phyloP scores from a whole-genome alignment of 2,888 invertebrate species.

The Metallyticus violacea region DNA sequence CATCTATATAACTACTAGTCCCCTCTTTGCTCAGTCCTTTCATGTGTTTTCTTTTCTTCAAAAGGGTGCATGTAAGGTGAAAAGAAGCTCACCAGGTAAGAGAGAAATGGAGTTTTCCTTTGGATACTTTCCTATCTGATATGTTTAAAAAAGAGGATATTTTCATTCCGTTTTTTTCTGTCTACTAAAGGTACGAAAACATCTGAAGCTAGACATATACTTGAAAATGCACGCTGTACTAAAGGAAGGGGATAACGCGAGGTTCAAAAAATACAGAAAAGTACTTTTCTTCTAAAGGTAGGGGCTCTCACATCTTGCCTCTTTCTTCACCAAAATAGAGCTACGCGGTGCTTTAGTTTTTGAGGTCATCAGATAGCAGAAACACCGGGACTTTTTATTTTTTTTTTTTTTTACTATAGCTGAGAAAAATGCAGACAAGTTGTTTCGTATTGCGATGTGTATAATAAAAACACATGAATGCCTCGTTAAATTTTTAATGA shows the following conservation, averaged over 20 bases:
- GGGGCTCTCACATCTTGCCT: background rate
- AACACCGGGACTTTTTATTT: background rate
- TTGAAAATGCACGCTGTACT: background rate
- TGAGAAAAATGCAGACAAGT: background rate
- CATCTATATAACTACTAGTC: background rate
- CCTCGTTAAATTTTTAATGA: background rate
- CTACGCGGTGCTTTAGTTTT: background rate
- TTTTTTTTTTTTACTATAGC: background rate
- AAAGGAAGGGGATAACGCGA: background rate
- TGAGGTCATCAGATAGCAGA: background rate
- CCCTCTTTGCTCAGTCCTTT: background rate
- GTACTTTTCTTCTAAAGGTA: background rate
- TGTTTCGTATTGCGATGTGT: background rate
- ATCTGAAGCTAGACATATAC: background rate
- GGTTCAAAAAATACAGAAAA: background rate
- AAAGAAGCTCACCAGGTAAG: background rate
- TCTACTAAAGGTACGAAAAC: background rate
- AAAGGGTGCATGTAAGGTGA: background rate
- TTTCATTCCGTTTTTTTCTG: background rate
- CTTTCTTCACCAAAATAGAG: background rate
- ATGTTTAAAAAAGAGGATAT: background rate
- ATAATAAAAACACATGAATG: background rate
- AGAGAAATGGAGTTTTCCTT: background rate
- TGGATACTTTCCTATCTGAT: background rate
- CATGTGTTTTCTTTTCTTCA: background rate